Conservation (phyloP, 1,140 invertebrate genomes). For the Lordiphosa mommai region DNA sequence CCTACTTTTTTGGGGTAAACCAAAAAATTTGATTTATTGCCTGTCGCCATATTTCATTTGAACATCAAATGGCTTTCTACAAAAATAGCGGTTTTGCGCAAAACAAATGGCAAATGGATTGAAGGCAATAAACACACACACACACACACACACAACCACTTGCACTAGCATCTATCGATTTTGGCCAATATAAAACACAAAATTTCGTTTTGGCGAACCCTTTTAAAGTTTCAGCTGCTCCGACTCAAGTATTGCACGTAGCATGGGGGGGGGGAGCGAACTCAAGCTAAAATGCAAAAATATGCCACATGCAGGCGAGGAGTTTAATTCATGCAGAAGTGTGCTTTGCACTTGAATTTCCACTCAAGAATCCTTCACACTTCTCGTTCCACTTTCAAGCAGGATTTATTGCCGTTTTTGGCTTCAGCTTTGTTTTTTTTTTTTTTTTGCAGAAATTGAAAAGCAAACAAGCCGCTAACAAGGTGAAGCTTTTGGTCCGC, state of each 20-base stretch:
- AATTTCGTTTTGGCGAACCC: background rate
- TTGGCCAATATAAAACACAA: background rate
- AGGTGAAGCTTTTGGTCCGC: slow-evolving; percentile 54
- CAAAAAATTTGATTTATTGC: background rate
- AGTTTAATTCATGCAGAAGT: slow-evolving; percentile 64
- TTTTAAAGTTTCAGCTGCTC: slow-evolving; percentile 27
- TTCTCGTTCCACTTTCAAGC: slow-evolving; percentile 33
- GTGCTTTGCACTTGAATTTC: slow-evolving; percentile 38
- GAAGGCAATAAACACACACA: slow-evolving; percentile 4
- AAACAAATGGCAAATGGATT: slow-evolving; percentile 6
- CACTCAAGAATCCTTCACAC: slow-evolving; percentile 58
- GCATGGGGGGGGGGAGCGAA: too few relatives aligned
- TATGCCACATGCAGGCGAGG: slow-evolving; percentile 22
- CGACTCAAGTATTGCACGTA: background rate
- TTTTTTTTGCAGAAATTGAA: slow-evolving; percentile 52
- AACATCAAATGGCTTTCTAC: slow-evolving; percentile 1
- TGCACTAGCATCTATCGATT: slow-evolving; percentile 10
- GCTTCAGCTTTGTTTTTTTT: slow-evolving; percentile 45
- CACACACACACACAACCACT: background rate
- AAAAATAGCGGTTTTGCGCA: too few relatives aligned
- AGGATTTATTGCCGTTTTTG: slow-evolving; percentile 76
- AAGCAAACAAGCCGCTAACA: slow-evolving; percentile 76
- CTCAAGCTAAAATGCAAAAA: slow-evolving; percentile 5
- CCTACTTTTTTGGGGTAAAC: slow-evolving; percentile 32
- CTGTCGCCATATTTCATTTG: slow-evolving; percentile 20